phyloP scores from a whole-genome alignment of 2,113 vertebrate genomes.

The Atrichornis clamosus region DNA sequence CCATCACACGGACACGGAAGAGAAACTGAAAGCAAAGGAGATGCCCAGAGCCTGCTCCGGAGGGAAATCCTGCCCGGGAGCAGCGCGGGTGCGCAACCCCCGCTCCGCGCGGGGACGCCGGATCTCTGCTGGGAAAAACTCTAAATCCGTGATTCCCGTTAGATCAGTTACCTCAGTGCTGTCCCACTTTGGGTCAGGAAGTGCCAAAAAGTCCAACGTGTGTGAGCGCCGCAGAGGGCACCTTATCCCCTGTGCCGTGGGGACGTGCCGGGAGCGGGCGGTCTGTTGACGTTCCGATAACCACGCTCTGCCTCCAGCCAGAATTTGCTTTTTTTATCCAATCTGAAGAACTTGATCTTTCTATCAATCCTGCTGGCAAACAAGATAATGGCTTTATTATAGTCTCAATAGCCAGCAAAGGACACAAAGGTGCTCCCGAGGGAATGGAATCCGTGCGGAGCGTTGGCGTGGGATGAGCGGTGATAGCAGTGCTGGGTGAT shows the following conservation, averaged over 20 bases:
- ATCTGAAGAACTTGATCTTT: neutral
- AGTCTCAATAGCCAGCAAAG: neutral
- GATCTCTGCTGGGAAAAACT: accelerated
- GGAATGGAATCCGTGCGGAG: neutral
- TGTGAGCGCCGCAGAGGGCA: slow-evolving; percentile 9
- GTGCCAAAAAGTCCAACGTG: accelerated
- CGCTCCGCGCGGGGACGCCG: accelerated
- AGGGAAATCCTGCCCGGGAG: neutral
- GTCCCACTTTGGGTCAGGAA: neutral
- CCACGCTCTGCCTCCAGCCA: neutral
- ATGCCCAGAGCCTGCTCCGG: accelerated
- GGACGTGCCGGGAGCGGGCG: neutral
- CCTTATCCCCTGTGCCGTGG: neutral
- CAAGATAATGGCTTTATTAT: neutral
- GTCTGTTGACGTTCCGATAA: neutral
- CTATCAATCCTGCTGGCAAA: slow-evolving; percentile 1
- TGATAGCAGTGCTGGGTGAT: accelerated
- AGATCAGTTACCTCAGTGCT: accelerated
- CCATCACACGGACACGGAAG: accelerated
- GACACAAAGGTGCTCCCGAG: neutral
- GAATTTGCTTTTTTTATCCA: neutral
- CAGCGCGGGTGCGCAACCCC: accelerated
- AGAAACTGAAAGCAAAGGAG: neutral
- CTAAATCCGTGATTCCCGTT: accelerated
- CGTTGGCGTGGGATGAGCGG: neutral